Evolutionary conservation across 2,888 invertebrate species (phyloP), one percentile per base, ranked within the genome.

Genomic region (Ernsta delagoae): DNA sequence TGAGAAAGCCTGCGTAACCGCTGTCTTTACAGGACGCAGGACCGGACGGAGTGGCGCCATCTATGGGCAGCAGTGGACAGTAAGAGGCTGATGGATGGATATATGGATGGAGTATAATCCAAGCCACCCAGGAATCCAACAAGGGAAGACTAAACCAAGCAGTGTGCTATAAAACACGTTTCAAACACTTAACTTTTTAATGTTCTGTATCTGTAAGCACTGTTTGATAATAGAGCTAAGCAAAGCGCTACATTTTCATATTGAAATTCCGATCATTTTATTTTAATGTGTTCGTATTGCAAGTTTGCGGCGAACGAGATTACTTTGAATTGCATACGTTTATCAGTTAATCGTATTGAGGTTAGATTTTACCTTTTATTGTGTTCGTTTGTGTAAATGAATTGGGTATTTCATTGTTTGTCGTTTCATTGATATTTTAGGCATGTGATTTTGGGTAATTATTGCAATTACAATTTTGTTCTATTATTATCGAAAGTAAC

Each of bases 341-440:
- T 68, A 68, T 68, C 68, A 62, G 61, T 62, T 68, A 68, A 68
- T 68, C 62, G 68, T 68, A 68, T 62, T 68, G 62, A 62, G 68
- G 62, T 62, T 62, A 31, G 36, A 31, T 59, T 53, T 53, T 36
- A 56, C 56, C 57, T 67, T 60, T 67, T 60, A 36, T 24, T 64
- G 50, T 54, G 11, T 45, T 24, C 66, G 31, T 53, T 54, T 67
- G 43, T 67, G 54, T 54, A 43, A 53, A 53, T 60, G 9, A 60
- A 53, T 66, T 65, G 7, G 12, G 7, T 3, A 24, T 11, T 34
- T 63, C 34, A 54, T 54, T 54, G 24, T 16, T 8, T 34, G 45
- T 12, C 3, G 36, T 43, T 54, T 8, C 16, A n/a, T 48, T 43
- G 7, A 41, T 5, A 41, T 41, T n/a, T n/a, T n/a, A n/a, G n/a